Evolutionary conservation across 2,113 vertebrate genomes (phyloP), one percentile per base, ranked within the genome.

Genomic region (Naja naja): DNA sequence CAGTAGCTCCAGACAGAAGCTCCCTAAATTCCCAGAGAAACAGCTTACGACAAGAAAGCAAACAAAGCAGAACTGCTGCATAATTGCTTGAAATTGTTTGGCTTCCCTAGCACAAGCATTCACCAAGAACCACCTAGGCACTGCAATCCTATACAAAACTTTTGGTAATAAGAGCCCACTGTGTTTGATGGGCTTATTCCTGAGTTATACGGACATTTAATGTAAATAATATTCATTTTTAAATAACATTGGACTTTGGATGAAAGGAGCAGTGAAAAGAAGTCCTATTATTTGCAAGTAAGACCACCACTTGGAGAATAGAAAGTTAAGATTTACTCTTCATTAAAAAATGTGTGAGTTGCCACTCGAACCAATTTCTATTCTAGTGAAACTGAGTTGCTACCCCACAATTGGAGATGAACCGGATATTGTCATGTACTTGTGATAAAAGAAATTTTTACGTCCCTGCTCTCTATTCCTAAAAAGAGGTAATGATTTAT

Each of bases 401-500:
- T 49, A 34, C 27, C 64, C 10, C 27, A 49, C 58, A 69, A 16
- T 4, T 45, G 12, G 3, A 69, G 3, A 52, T 49, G 27, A 9
- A 45, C 34, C 39, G 45, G 34, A 49, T 81, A 20, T 39, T 43
- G 34, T 43, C 34, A 8, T 81, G 34, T 6, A 20, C 22, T 34
- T 81, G 34, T 39, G 18, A 39, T 20, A 43, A 81, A 81, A 92
- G 60, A 94, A 92, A 47, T 39, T 54, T 34, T 85, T 93, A 74
- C 93, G 90, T 25, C 49, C 14, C n/a, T 43, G 85, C 39, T 30
- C 2, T 89, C 93, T 94, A 20, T 96, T 95, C 94, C 88, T 30
- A 0, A 60, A 89, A 74, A 91, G 87, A 58, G 3, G 39, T 43
- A 85, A 87, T 92, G 92, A 93, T 91, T 90, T 91, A 90, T 69